Conservation (phyloP, 2,888 invertebrate genomes). For the Ecliptopera silaceata region DNA sequence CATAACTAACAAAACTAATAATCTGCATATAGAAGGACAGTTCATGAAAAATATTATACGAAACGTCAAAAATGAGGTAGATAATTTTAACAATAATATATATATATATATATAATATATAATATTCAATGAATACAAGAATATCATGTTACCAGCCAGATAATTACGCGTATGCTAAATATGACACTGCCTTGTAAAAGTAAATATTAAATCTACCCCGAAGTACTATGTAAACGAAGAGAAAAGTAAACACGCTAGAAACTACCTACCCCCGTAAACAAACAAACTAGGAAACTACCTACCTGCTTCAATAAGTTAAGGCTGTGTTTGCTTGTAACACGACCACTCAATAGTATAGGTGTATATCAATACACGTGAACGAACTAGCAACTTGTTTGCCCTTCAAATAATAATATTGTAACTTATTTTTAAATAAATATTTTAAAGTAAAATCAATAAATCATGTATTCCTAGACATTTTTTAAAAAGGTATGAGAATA, state of each 20-base stretch:
- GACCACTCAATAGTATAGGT: background rate
- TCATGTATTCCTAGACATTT: too few relatives aligned
- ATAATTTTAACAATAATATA: background rate
- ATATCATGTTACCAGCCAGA: slow-evolving; percentile 36
- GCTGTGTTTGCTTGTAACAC: slow-evolving; percentile 8
- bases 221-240: slow-evolving; percentile 36
- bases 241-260: slow-evolving; percentile 26
- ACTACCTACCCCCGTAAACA: slow-evolving; percentile 13
- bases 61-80: too few relatives aligned
- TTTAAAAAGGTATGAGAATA: too few relatives aligned
- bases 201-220: slow-evolving; percentile 44
- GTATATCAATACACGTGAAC: background rate
- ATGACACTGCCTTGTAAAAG: slow-evolving; percentile 55
- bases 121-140: background rate
- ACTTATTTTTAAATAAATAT: too few relatives aligned
- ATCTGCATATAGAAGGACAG: too few relatives aligned
- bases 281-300: slow-evolving; percentile 21
- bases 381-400: background rate
- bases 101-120: too few relatives aligned
- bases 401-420: too few relatives aligned
- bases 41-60: too few relatives aligned
- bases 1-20: too few relatives aligned
- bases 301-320: slow-evolving; percentile 13
- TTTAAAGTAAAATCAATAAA: too few relatives aligned
- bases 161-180: slow-evolving; percentile 52